Conservation (phyloP, 2,888 invertebrate species). For the Ecdyonurus torrentis region DNA sequence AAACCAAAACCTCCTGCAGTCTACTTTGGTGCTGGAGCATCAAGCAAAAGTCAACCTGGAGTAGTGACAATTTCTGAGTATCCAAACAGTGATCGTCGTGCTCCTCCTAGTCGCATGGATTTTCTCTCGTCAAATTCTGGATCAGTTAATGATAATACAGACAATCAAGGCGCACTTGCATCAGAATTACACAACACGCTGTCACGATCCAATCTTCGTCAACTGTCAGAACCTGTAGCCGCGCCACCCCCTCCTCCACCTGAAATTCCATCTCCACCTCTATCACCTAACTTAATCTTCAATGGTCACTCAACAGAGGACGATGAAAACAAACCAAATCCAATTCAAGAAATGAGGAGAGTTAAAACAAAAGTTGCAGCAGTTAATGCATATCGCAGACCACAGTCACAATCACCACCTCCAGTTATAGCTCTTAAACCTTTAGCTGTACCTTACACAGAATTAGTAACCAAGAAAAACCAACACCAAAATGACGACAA, state of each 20-base stretch:
- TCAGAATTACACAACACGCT: background rate
- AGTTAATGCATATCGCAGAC: background rate
- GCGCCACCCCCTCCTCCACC: background rate
- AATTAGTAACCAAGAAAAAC: background rate
- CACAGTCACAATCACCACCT: background rate
- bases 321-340: no score
- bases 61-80: background rate
- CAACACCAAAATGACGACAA: background rate
- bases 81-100: background rate
- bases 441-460: background rate
- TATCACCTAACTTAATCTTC: background rate
- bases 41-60: constrained; percentile 24
- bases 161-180: background rate
- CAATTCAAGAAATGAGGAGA: background rate
- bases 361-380: background rate
- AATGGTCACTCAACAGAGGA: background rate
- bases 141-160: background rate
- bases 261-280: background rate
- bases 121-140: background rate
- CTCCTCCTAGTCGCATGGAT: background rate
- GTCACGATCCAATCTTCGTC: background rate
- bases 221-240: background rate
- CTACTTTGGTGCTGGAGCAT: constrained; percentile 39
- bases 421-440: background rate
- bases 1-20: constrained; percentile 51